phyloP scores from a whole-genome alignment of 2,888 invertebrate species.

The Nemotelus nigrinus region DNA sequence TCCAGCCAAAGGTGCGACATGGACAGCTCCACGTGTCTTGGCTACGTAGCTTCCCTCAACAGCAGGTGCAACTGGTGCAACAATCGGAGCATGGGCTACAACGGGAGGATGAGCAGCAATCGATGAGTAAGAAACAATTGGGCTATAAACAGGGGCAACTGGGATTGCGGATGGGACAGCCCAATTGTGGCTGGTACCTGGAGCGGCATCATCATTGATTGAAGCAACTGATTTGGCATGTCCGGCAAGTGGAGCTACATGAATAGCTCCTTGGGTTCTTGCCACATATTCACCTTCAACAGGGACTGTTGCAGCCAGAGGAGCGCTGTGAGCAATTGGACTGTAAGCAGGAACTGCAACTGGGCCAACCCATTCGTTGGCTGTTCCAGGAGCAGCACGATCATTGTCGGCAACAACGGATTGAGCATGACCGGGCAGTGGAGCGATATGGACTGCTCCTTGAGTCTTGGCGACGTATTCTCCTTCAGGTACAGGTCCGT shows the following conservation, averaged over 20 bases:
- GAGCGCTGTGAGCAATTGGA: conserved; percentile 7
- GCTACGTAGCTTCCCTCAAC: conserved; percentile 66
- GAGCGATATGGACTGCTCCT: conserved; percentile 65
- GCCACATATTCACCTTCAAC: conserved; percentile 58
- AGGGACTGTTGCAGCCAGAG: conserved; percentile 6
- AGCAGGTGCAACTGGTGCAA: conserved; percentile 45
- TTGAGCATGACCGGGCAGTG: conserved; percentile 63
- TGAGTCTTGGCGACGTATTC: conserved; percentile 64
- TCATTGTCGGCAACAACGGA: conserved; percentile 62
- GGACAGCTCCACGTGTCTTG: conserved; percentile 68
- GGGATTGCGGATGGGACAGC: not conserved
- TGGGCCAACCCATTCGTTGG: not conserved
- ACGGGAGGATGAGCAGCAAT: conserved; percentile 45
- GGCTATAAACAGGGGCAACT: not conserved
- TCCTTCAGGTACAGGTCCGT: conserved; percentile 38
- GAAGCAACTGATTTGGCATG: conserved; percentile 59
- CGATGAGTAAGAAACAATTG: conserved; percentile 1
- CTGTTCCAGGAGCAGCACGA: conserved; percentile 66
- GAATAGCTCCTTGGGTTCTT: conserved; percentile 66
- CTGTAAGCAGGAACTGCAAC: conserved; percentile 14
- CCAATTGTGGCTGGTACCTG: conserved; percentile 61
- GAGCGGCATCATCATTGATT: conserved; percentile 66
- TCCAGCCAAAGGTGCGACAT: conserved; percentile 68
- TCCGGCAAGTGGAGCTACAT: conserved; percentile 66
- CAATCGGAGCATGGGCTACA: conserved; percentile 35